These are phyloP conservation scores for Scaptomyza flava DNA, from an alignment of 2,888 invertebrate genomes.

Conservation along the genomic window DNA sequence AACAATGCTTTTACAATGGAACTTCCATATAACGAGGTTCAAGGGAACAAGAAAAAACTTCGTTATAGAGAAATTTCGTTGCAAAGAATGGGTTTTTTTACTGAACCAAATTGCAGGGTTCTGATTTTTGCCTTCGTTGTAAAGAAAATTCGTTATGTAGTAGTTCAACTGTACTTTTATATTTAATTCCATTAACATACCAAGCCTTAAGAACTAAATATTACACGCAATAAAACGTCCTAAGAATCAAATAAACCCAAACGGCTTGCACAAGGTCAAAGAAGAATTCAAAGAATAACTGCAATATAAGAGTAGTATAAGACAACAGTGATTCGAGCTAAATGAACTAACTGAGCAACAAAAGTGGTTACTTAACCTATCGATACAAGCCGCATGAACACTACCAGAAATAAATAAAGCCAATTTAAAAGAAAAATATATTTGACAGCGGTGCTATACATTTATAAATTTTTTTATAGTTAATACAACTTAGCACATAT, in stretches of 20 bases:
- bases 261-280: not conserved
- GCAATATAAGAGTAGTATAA: constrained; percentile 12
- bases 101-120: too few relatives aligned
- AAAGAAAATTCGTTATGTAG: too few relatives aligned
- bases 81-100: too few relatives aligned
- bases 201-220: not conserved
- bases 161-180: too few relatives aligned
- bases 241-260: not conserved
- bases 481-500: not conserved
- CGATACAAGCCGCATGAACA: not conserved
- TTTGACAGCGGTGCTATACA: too few relatives aligned
- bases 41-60: too few relatives aligned
- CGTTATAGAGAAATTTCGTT: too few relatives aligned
- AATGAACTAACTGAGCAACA: constrained; percentile 9
- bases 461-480: not conserved
- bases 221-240: not conserved
- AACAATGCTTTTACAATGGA: too few relatives aligned
- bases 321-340: not conserved
- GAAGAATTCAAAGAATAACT: not conserved
- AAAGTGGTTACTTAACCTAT: not conserved
- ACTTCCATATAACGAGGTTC: too few relatives aligned
- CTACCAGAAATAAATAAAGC: not conserved
- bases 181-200: too few relatives aligned
- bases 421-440: not conserved
- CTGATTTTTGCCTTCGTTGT: too few relatives aligned